Percentiles rank a stretch among this genome's conserved stretches.
Evolutionary conservation across 2,888 invertebrate genomes (phyloP).

Genomic region (Stenotaenia linearis): DNA sequence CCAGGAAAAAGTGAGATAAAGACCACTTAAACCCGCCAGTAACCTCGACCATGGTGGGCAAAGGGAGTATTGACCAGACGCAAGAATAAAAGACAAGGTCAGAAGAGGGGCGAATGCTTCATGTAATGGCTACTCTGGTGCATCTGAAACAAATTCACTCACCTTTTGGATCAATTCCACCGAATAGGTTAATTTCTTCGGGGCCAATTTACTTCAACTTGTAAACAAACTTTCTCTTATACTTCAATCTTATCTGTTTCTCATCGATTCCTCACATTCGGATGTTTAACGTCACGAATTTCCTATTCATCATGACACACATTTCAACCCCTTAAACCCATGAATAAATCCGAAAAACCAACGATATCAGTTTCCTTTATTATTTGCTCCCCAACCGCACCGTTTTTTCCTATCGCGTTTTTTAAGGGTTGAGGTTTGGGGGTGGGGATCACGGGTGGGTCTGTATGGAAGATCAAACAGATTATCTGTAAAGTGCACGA

Average conservation of each 20-base stretch:
- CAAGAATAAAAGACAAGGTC: slow-evolving; percentile 21
- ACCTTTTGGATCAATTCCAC: slow-evolving; percentile 16
- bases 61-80: slow-evolving; percentile 16
- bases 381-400: too few species aligned
- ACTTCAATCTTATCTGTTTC: too few species aligned
- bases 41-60: slow-evolving; percentile 26
- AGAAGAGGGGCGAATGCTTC: slow-evolving; percentile 2
- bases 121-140: not conserved
- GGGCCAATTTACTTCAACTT: not conserved
- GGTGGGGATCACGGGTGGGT: not conserved
- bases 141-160: slow-evolving; percentile 24
- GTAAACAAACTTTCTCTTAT: not conserved
- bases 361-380: too few species aligned
- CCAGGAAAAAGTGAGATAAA: slow-evolving; percentile 21
- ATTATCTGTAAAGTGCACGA: slow-evolving; percentile 17
- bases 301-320: too few species aligned
- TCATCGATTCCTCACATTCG: too few species aligned
- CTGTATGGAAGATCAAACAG: not conserved
- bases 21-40: slow-evolving; percentile 7
- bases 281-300: too few species aligned
- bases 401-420: not conserved
- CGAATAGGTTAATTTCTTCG: not conserved
- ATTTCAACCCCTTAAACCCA: too few species aligned
- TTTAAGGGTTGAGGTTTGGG: not conserved
- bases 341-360: too few species aligned